Evolutionary conservation across 2,797 vertebrate species (phyloP).

Genomic region (Microtus californicus): DNA sequence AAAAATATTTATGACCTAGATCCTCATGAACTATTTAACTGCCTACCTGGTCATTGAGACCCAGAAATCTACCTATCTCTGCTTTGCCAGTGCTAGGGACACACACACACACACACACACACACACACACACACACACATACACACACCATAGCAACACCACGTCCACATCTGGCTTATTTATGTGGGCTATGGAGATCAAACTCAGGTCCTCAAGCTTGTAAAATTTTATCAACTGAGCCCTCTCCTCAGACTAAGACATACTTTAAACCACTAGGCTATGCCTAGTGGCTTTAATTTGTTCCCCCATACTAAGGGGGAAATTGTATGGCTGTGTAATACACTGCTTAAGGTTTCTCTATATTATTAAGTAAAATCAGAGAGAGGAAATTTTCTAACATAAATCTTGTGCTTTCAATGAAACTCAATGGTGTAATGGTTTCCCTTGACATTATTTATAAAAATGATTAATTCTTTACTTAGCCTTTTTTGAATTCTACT

Average conservation of each 20-base stretch:
- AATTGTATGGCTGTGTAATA: background rate
- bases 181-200: background rate
- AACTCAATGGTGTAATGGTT: constrained; percentile 63
- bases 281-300: background rate
- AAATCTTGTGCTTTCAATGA: constrained; percentile 54
- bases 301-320: background rate
- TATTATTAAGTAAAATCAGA: constrained; percentile 29
- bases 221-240: background rate
- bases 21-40: background rate
- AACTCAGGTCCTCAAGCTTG: background rate
- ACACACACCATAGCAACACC: background rate
- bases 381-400: constrained; percentile 56
- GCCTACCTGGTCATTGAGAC: background rate
- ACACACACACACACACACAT: background rate
- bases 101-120: background rate
- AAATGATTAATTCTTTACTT: constrained; percentile 71
- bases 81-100: background rate
- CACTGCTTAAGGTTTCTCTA: constrained; percentile 45
- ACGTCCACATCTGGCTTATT: background rate
- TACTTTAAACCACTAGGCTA: background rate
- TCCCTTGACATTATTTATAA: constrained; percentile 71
- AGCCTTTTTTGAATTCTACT: constrained; percentile 55
- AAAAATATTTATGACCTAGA: background rate
- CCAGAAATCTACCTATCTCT: background rate
- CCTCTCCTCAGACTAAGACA: background rate